phyloP scores from a whole-genome alignment of 2,113 vertebrate species.

The Dunckerocampus dactyliophorus region DNA sequence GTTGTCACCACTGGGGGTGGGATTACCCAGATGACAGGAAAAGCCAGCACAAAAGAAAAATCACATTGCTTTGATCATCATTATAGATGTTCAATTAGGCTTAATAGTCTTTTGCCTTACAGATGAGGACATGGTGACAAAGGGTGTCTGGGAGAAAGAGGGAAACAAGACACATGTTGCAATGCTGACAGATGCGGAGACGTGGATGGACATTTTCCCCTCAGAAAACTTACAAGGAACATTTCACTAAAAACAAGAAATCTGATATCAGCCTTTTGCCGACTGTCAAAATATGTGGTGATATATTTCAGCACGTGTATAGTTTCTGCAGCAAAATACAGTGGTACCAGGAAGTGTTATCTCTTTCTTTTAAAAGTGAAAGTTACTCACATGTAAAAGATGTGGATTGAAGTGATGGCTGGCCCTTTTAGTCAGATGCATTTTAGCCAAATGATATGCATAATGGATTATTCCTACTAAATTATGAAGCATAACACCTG shows the following conservation, averaged over 20 bases:
- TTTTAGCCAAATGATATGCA: constrained; percentile 53
- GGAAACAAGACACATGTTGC: constrained; percentile 38
- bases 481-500: constrained; percentile 61
- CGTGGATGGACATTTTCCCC: constrained; percentile 42
- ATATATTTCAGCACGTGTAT: background rate
- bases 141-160: background rate
- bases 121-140: constrained; percentile 19
- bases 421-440: constrained; percentile 44
- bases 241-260: constrained; percentile 31
- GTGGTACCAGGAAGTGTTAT: background rate
- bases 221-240: constrained; percentile 25
- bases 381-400: background rate
- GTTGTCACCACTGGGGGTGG: constrained; percentile 8
- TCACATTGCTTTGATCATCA: constrained; percentile 51
- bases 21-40: constrained; percentile 13
- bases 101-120: constrained; percentile 38
- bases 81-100: constrained; percentile 44
- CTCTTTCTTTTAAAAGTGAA: constrained; percentile 8
- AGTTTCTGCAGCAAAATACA: background rate
- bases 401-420: constrained; percentile 21
- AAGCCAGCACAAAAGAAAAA: constrained; percentile 28
- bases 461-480: constrained; percentile 56
- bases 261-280: constrained; percentile 24
- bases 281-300: background rate
- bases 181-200: constrained; percentile 65